Percentiles rank a stretch among this genome's conserved stretches.
Conservation (phyloP, 2,888 invertebrate genomes). For the Drosophila tanythrix region DNA sequence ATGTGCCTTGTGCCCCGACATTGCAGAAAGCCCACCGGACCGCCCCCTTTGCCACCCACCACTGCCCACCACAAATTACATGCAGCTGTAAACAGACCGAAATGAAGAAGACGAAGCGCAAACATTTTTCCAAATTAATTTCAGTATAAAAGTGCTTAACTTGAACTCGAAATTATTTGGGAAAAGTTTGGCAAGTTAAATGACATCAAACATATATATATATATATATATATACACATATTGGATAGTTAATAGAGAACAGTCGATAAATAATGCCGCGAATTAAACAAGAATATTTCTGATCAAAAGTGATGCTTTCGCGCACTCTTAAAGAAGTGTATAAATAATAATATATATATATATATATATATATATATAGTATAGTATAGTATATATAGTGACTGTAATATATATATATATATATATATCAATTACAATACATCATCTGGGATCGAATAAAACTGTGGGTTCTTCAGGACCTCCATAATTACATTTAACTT, state of each 20-base stretch:
- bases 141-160: slow-evolving; percentile 25
- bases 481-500: background rate
- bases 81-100: slow-evolving; percentile 6
- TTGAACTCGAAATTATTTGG: slow-evolving; percentile 21
- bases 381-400: too few species aligned
- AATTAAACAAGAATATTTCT: background rate
- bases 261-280: background rate
- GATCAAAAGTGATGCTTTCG: background rate
- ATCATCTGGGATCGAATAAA: background rate
- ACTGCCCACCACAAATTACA: background rate
- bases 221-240: background rate
- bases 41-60: background rate
- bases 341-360: background rate
- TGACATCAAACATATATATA: background rate
- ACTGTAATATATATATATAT: background rate
- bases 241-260: background rate
- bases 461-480: background rate
- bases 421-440: background rate
- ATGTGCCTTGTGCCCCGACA: background rate
- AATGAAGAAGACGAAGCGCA: background rate
- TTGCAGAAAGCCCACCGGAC: background rate
- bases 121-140: background rate
- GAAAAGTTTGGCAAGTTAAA: background rate
- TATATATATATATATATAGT: too few species aligned
- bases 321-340: background rate